Base-by-base conservation (phyloP, 2,113 vertebrate species). In the Halichoeres trimaculatus region DNA sequence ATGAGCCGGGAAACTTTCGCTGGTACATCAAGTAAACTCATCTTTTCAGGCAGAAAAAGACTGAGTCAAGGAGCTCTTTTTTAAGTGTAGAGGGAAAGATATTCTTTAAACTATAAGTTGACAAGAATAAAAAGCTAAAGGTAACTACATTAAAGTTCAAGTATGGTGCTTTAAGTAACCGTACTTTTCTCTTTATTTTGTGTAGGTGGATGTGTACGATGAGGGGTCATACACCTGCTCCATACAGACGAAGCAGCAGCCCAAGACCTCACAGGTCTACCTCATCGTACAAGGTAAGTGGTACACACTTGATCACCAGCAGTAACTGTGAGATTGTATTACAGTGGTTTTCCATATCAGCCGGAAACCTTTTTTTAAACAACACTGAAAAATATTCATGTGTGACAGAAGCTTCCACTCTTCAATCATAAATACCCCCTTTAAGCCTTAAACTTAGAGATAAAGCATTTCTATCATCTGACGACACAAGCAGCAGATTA, bases 221-320 rank as follows among this genome's bases (percentile, higher is more conserved):
- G 98, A 99, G 67, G 98, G 98, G 0, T 96, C 96, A 38, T 99
- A 99, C 45, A 99, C 96, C 0, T 99, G 98, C 89, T 99, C 98
- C 4, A 97, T 99, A 87, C 98, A 99, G 91, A 99, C 97, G 9
- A 96, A 96, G 90, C 96, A 97, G 90, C 96, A 97, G 68, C 94
- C 98, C 85, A 98, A 96, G 95, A 98, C 98, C 77, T 95, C 97
- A 70, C 96, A 99, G 93, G 96, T 99, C 85, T 97, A 97, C 92
- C 95, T 99, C 93, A 99, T 99, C 0, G 97, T 99, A 70, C 98
- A 99, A 96, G 98, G 98, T 99, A 95, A 95, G 95, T 0, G 40
- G 10, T 17, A 9, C 8, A 1, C 0, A 8, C 17, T 20, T 10
- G 20, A 34, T 56, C 34, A 38, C 9, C 11, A 26, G 26, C 53